These are phyloP conservation scores for Bungarus multicinctus DNA, from an alignment of 2,113 vertebrate genomes.

Conservation along the genomic window DNA sequence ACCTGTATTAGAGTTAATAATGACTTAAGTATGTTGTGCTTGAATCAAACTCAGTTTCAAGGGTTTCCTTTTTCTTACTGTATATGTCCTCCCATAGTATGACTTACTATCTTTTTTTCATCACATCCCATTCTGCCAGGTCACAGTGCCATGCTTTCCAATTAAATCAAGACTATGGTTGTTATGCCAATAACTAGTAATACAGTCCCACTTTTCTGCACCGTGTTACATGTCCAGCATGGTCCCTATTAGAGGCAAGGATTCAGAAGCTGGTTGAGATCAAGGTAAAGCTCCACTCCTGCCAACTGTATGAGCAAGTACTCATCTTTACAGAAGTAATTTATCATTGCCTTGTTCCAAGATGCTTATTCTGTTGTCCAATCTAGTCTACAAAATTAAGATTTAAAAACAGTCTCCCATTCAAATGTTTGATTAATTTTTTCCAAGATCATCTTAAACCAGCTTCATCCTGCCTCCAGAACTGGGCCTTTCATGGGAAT, in stretches of 20 bases:
- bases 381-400: neutral
- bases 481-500: neutral
- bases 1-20: too few species aligned
- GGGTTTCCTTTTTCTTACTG: too few species aligned
- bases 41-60: too few species aligned
- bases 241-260: neutral
- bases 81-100: neutral
- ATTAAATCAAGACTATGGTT: neutral
- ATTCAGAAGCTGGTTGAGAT: neutral
- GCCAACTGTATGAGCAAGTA: neutral
- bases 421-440: neutral
- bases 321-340: neutral
- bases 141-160: neutral
- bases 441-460: neutral
- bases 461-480: neutral
- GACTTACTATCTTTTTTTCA: neutral
- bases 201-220: neutral
- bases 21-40: too few species aligned
- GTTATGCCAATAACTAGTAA: neutral
- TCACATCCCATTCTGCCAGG: neutral
- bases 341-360: neutral
- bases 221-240: neutral
- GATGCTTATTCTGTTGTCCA: neutral
- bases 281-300: neutral
- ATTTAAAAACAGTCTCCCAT: neutral